Conservation (phyloP, 2,797 vertebrate species). For the Phrynocephalus forsythii region DNA sequence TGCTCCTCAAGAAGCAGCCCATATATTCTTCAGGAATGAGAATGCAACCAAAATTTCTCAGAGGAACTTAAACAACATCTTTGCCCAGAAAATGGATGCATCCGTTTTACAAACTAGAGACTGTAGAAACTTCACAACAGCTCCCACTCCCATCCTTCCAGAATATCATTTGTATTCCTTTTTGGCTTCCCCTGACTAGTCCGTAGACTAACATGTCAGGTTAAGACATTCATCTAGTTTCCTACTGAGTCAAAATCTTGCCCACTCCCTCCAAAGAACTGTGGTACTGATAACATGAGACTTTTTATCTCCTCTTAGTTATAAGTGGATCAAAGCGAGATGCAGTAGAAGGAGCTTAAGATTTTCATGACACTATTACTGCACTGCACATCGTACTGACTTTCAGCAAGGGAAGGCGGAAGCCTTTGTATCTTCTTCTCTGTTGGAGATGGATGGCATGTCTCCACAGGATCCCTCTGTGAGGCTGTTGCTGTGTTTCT, state of each 20-base stretch:
- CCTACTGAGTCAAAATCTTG: constrained; percentile 49
- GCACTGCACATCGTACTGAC: constrained; percentile 27
- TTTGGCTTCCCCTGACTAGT: constrained; percentile 19
- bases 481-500: constrained; percentile 45
- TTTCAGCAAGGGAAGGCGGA: constrained; percentile 53
- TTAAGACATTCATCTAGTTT: constrained; percentile 44
- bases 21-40: not conserved
- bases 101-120: not conserved
- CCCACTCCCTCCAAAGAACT: constrained; percentile 45
- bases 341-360: constrained; percentile 49
- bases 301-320: not conserved
- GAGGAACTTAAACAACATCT: not conserved
- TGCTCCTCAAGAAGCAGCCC: not conserved
- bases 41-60: not conserved
- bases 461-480: constrained; percentile 48
- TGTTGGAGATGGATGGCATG: constrained; percentile 49
- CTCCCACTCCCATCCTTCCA: not conserved
- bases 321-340: constrained; percentile 55
- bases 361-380: constrained; percentile 52
- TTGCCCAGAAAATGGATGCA: accelerated
- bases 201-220: not conserved
- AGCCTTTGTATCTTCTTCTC: constrained; percentile 47
- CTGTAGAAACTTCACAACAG: not conserved
- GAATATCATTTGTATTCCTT: constrained; percentile 9
- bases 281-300: constrained; percentile 18